Conservation (phyloP, 2,113 vertebrate genomes). For the Solea solea region DNA sequence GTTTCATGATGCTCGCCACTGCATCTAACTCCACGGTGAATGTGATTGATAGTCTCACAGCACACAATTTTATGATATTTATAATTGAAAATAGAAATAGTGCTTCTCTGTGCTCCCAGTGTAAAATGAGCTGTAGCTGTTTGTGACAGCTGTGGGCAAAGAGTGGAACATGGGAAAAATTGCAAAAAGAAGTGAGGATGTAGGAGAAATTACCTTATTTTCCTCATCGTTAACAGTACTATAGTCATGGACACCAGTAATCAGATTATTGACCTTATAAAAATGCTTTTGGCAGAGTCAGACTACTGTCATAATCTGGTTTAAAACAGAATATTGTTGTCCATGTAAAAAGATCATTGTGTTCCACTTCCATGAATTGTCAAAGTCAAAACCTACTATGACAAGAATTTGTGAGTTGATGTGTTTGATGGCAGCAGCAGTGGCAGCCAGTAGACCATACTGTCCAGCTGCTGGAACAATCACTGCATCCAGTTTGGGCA, state of each 20-base stretch:
- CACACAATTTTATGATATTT: neutral
- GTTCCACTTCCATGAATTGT: neutral
- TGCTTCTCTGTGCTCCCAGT: slow-evolving; percentile 7
- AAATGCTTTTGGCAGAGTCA: no score
- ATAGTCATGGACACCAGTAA: no score
- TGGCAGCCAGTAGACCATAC: slow-evolving; percentile 86
- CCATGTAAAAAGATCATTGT: no score
- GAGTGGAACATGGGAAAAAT: neutral
- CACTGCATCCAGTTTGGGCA: slow-evolving; percentile 88
- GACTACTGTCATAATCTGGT: no score
- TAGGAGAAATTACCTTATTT: slow-evolving; percentile 16
- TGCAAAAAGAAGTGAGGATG: slow-evolving; percentile 14
- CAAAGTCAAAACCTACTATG: slow-evolving; percentile 82
- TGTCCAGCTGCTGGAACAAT: slow-evolving; percentile 87
- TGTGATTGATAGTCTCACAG: neutral
- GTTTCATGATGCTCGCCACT: neutral
- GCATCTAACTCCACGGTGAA: neutral
- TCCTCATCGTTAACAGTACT: no score
- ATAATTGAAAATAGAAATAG: neutral
- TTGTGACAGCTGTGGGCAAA: no score
- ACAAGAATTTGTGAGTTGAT: slow-evolving; percentile 84
- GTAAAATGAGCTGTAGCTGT: slow-evolving; percentile 30
- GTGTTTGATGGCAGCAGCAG: slow-evolving; percentile 89
- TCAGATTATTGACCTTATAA: no score
- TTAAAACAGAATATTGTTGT: no score